These are phyloP conservation scores for Caenorhabditis tropicalis DNA, from an alignment of 1,140 invertebrate genomes.

Conservation along the genomic window DNA sequence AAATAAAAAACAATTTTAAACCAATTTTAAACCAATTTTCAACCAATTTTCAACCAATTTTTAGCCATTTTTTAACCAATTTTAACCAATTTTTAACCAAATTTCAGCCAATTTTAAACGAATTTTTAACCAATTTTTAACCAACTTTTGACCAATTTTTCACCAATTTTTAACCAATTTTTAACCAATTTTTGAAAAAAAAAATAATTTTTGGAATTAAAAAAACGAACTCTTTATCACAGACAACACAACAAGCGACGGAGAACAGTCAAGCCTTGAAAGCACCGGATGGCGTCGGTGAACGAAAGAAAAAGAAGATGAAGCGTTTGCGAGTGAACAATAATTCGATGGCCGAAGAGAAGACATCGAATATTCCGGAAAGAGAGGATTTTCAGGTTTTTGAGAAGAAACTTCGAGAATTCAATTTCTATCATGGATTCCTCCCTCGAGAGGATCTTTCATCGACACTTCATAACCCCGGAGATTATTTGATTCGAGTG, in stretches of 20 bases:
- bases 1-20: no score
- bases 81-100: no score
- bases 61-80: no score
- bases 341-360: no score
- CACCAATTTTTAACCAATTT: no score
- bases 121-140: no score
- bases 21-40: not conserved
- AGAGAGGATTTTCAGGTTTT: not conserved
- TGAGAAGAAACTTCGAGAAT: conserved; percentile 31
- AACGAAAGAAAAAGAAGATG: not conserved
- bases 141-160: no score
- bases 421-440: conserved; percentile 49
- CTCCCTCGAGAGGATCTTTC: conserved; percentile 47
- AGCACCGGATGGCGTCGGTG: not conserved
- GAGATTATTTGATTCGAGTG: conserved; percentile 42
- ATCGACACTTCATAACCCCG: not conserved
- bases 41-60: no score
- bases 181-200: no score
- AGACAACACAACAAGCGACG: not conserved
- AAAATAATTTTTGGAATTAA: no score
- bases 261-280: not conserved
- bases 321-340: not conserved
- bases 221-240: not conserved
- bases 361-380: not conserved
- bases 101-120: no score